Evolutionary conservation across 2,797 vertebrate species (phyloP).

Genomic region (Ficedula albicollis): DNA sequence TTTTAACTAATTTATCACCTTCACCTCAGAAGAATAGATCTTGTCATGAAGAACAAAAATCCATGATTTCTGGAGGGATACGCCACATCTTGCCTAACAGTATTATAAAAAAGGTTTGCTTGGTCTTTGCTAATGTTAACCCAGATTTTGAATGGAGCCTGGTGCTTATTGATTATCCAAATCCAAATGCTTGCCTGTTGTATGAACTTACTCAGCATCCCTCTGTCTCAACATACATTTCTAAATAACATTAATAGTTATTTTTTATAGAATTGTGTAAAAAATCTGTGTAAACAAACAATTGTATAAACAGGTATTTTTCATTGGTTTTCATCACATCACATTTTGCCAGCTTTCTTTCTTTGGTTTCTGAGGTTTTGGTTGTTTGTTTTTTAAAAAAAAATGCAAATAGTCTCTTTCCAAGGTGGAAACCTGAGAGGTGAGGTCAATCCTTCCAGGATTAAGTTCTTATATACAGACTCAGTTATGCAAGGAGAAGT

Average conservation of each 20-base stretch:
- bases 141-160: background rate
- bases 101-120: background rate
- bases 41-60: background rate
- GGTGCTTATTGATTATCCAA: background rate
- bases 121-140: background rate
- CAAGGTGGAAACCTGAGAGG: background rate
- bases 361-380: background rate
- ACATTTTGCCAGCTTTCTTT: background rate
- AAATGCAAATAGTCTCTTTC: background rate
- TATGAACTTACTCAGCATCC: background rate
- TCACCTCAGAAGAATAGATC: background rate
- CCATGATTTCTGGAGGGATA: background rate
- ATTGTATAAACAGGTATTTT: background rate
- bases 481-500: background rate
- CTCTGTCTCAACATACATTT: background rate
- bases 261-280: background rate
- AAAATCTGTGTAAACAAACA: background rate
- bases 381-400: background rate
- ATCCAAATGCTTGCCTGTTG: background rate
- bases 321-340: background rate
- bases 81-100: background rate
- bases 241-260: background rate
- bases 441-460: background rate
- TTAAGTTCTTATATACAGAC: background rate
- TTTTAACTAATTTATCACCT: slow-evolving; percentile 46